Conservation (phyloP, 2,113 vertebrate genomes). For the Eclectus roratus region DNA sequence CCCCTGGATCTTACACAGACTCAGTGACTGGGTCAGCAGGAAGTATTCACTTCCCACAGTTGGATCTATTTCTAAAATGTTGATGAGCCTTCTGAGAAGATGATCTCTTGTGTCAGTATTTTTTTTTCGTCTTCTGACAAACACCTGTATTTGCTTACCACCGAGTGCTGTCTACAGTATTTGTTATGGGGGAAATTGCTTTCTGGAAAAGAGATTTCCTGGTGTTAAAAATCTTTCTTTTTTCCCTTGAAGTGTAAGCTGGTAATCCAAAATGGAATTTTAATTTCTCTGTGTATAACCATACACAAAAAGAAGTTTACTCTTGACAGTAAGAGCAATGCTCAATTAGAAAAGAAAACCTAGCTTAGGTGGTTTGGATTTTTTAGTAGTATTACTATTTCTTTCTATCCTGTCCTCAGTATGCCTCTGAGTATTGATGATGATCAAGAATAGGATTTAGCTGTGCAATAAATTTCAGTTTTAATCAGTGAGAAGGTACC, state of each 20-base stretch:
- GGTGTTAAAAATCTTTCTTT: conserved; percentile 6
- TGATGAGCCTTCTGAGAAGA: conserved; percentile 26
- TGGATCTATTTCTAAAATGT: conserved; percentile 20
- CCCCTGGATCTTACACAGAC: background rate
- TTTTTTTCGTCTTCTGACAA: background rate
- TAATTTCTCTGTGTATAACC: background rate
- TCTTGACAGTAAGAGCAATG: background rate
- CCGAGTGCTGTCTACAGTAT: background rate
- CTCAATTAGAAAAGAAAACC: background rate
- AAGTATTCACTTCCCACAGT: background rate
- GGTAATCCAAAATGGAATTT: background rate
- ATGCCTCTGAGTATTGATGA: background rate
- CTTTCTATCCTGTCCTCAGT: background rate
- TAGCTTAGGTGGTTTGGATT: background rate
- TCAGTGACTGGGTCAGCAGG: background rate
- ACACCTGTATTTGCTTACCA: background rate
- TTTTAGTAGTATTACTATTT: background rate
- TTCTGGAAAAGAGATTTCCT: conserved; percentile 45
- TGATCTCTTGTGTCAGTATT: conserved; percentile 2
- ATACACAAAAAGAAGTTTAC: conserved; percentile 16
- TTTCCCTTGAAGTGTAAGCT: conserved; percentile 1
- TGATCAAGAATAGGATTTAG: background rate
- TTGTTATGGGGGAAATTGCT: conserved; percentile 14
- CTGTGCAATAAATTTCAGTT: background rate
- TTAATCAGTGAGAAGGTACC: background rate